Base-by-base conservation (phyloP, 1,140 invertebrate species). In the Streblospio benedicti region DNA sequence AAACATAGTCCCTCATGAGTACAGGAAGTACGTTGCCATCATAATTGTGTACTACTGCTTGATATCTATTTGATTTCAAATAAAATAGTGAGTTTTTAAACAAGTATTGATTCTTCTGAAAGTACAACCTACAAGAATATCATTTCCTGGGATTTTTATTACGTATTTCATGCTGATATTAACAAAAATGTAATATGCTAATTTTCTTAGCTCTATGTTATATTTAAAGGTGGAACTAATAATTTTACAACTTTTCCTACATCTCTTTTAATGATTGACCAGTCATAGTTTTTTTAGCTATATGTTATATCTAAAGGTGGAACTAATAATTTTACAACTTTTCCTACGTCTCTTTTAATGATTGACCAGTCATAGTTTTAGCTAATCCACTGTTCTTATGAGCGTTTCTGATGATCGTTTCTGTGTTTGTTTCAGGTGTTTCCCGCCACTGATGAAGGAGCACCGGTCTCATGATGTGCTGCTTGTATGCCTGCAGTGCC, bases 381-480 rank as follows among this genome's bases (percentile, higher is more conserved):
- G 41, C n/a, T n/a, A n/a, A n/a, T n/a, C n/a, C n/a, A n/a, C n/a
- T n/a, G n/a, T n/a, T n/a, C n/a, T n/a, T n/a, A n/a, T n/a, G n/a
- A n/a, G n/a, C n/a, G n/a, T n/a, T n/a, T n/a, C n/a, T n/a, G n/a
- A n/a, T n/a, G n/a, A n/a, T n/a, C n/a, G n/a, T n/a, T n/a, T n/a
- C n/a, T n/a, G n/a, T 47, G 5, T 53, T 32, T 31, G 1, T 57
- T 47, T 23, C 61, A 77, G 75, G 57, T 83, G 86, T 72, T 90
- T 91, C 69, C 89, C 89, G 83, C 82, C 81, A 61, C 79, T 87
- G 43, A 85, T 91, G 83, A 91, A 91, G 71, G 84, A 87, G 5
- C 89, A 91, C 74, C 84, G 85, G 28, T 90, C 87, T 0, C 89
- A 91, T 71, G 90, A 92, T 77, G 83, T 91, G 20, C 70, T 91